These are phyloP conservation scores for Agelastica alni DNA, from an alignment of 2,888 invertebrate genomes.

Conservation along the genomic window DNA sequence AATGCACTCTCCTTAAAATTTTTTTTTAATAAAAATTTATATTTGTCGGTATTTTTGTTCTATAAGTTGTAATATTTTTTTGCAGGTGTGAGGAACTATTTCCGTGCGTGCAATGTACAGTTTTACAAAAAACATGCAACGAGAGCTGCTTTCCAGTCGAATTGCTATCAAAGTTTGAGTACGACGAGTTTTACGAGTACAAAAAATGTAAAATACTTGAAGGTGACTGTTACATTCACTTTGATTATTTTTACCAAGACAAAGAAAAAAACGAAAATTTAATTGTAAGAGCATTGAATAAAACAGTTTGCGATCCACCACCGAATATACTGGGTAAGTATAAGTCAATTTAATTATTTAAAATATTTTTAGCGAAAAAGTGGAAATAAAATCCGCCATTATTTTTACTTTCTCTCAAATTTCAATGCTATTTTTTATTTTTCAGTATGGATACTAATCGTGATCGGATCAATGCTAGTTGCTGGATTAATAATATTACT, in stretches of 20 bases:
- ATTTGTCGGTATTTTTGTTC: too few species aligned
- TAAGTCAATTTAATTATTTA: too few species aligned
- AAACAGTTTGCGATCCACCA: conserved; percentile 54
- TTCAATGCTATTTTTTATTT: too few species aligned
- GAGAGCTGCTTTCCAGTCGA: conserved; percentile 45
- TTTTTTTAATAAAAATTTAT: too few species aligned
- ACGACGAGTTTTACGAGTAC: too few species aligned
- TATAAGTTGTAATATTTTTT: not conserved
- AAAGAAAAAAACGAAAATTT: too few species aligned
- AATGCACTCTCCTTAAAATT: too few species aligned
- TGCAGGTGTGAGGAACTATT: conserved; percentile 67
- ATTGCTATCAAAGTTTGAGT: too few species aligned
- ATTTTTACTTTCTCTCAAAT: too few species aligned
- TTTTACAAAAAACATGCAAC: conserved; percentile 52
- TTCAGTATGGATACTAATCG: conserved; percentile 70
- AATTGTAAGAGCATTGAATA: conserved; percentile 56
- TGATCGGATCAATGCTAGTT: conserved; percentile 71
- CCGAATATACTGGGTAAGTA: conserved; percentile 57
- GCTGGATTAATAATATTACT: conserved; percentile 72
- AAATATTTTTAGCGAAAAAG: too few species aligned
- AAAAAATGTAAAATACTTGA: conserved; percentile 56
- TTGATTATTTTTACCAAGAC: conserved; percentile 56
- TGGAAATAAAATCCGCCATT: too few species aligned
- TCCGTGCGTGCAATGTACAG: conserved; percentile 71
- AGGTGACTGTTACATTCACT: conserved; percentile 57